These are phyloP conservation scores for Gavialis gangeticus DNA, from an alignment of 2,113 vertebrate species.

Conservation along the genomic window DNA sequence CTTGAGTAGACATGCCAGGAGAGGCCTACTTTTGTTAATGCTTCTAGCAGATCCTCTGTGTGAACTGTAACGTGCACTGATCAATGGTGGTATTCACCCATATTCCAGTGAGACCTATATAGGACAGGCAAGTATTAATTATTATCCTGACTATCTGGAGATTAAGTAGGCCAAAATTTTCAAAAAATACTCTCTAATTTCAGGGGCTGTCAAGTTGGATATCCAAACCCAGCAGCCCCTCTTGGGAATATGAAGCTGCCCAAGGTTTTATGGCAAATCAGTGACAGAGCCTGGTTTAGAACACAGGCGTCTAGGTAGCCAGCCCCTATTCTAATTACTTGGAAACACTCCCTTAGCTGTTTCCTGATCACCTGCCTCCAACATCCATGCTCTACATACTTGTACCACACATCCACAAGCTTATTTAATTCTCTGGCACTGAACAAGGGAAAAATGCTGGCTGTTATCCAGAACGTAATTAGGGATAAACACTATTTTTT, in stretches of 20 bases:
- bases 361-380: neutral
- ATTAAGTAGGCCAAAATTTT: neutral
- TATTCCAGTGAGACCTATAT: too few relatives aligned
- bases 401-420: neutral
- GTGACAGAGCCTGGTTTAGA: neutral
- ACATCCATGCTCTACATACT: neutral
- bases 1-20: too few relatives aligned
- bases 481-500: constrained; percentile 1
- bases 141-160: neutral
- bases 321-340: neutral
- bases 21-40: too few relatives aligned
- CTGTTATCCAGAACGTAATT: neutral
- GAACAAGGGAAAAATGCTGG: constrained; percentile 1
- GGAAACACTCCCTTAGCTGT: neutral
- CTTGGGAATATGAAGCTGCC: neutral
- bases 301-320: neutral
- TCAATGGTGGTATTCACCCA: too few relatives aligned
- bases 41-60: too few relatives aligned
- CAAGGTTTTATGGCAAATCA: neutral
- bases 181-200: neutral
- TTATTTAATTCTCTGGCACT: constrained; percentile 11
- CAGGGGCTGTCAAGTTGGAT: neutral
- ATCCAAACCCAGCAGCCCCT: neutral
- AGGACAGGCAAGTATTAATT: neutral
- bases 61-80: too few relatives aligned